Evolutionary conservation across 2,888 invertebrate species (phyloP), one percentile per base, ranked within the genome.

Genomic region (Drosophila dives): DNA sequence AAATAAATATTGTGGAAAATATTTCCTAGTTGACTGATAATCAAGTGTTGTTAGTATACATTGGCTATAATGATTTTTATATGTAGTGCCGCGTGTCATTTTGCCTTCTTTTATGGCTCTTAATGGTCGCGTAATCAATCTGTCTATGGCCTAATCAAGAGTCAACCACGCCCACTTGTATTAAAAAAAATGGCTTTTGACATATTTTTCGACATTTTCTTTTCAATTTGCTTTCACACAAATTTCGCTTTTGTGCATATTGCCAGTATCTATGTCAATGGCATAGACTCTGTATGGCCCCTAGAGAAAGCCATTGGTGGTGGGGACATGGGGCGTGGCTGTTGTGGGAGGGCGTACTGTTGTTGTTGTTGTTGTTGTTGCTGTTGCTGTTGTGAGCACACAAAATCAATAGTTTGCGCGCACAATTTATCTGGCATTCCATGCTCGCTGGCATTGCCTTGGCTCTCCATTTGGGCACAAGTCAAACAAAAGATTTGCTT

Each of bases 101-200:
- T 73, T 3, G 38, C 26, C 10, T 51, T 51, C 61, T 40, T 38
- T 74, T 74, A 61, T 71, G 26, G 29, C 48, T n/a, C 33, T 51
- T 67, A 61, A 71, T 72, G 58, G 50, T 42, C 38, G 56, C 56
- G 40, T 65, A 73, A 77, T 82, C 81, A 82, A 84, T 85, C 77
- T 77, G 83, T 77, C 64, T 63, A 73, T 73, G 68, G 69, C 66
- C 82, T 75, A 70, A 82, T 83, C 84, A 80, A 78, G 81, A 77
- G 72, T 65, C 77, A 55, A 55, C 73, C 81, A 65, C 74, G 76
- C 75, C 79, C 55, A 61, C 65, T 53, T 60, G 55, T 71, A 65
- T 79, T 63, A 83, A 84, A 84, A 84, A 84, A 83, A 86, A 82
- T 83, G 87, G 66, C 84, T 84, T 83, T 86, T 87, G 87, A 87